A percentile compares a stretch with the other conserved stretches of the same genome.
These are phyloP conservation scores for Erebia ligea DNA, from an alignment of 2,888 invertebrate genomes.

Conservation along the genomic window DNA sequence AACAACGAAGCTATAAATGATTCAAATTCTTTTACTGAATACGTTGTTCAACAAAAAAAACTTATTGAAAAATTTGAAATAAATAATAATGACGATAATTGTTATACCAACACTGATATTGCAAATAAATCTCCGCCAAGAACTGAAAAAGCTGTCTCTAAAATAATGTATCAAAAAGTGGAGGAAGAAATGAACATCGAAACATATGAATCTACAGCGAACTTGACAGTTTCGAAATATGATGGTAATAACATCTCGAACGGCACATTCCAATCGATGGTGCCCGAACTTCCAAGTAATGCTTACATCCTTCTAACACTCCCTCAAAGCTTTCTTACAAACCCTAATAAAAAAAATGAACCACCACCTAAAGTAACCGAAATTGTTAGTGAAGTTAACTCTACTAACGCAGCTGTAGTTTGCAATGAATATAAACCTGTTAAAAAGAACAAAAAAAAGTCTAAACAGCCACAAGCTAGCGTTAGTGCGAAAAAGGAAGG, in stretches of 20 bases:
- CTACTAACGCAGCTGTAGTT: constrained; percentile 44
- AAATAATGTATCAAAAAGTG: not conserved
- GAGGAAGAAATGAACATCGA: constrained; percentile 8
- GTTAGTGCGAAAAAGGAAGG: constrained; percentile 17
- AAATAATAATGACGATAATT: constrained; percentile 23
- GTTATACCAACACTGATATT: not conserved
- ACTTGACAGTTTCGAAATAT: constrained; percentile 3
- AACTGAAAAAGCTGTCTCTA: not conserved
- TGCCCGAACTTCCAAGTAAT: constrained; percentile 61
- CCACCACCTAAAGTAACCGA: constrained; percentile 44
- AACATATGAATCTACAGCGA: not conserved
- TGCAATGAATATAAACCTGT: constrained; percentile 39
- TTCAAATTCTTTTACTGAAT: constrained; percentile 27
- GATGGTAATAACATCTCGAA: constrained; percentile 5
- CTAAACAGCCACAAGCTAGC: constrained; percentile 24
- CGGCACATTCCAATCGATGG: constrained; percentile 43
- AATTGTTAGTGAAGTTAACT: constrained; percentile 45
- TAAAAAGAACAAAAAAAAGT: constrained; percentile 40
- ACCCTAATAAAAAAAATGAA: constrained; percentile 45
- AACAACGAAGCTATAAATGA: constrained; percentile 5
- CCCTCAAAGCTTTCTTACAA: constrained; percentile 56
- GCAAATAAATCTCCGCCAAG: not conserved
- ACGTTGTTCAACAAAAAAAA: constrained; percentile 30
- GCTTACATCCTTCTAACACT: constrained; percentile 67
- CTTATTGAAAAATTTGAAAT: constrained; percentile 30